Evolutionary conservation across 2,113 vertebrate species (phyloP).

Genomic region (Pongo abelii): DNA sequence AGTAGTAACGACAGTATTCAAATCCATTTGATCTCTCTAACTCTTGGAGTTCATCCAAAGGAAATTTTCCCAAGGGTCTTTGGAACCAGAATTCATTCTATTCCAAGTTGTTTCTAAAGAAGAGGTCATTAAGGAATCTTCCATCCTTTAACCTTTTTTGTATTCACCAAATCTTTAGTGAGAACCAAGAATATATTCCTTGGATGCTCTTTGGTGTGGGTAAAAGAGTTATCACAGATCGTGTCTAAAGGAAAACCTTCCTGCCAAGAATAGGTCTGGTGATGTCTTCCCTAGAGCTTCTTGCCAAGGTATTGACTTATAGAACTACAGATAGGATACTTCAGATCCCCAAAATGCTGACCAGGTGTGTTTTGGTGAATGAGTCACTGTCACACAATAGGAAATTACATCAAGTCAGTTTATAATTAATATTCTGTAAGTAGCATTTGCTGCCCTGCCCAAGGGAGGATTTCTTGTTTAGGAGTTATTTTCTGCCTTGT

Average conservation of each 20-base stretch:
- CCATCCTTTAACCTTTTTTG: not conserved
- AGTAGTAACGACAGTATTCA: not conserved
- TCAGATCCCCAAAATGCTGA: not conserved
- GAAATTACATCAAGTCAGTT: not conserved
- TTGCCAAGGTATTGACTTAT: not conserved
- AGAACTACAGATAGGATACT: not conserved
- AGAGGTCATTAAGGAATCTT: not conserved
- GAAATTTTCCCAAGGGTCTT: not conserved
- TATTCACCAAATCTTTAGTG: not conserved
- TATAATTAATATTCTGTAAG: not conserved
- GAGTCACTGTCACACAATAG: not conserved
- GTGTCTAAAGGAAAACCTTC: not conserved
- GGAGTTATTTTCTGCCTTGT: not conserved
- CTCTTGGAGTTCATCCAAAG: not conserved
- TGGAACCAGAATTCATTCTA: conserved; percentile 4
- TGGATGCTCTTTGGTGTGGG: not conserved
- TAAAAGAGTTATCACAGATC: not conserved
- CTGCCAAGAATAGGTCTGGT: not conserved
- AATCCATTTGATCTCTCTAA: not conserved
- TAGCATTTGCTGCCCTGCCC: not conserved
- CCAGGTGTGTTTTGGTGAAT: not conserved
- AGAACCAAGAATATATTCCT: not conserved
- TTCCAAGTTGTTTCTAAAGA: not conserved
- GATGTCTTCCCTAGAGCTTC: not conserved
- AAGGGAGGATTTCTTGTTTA: not conserved